These are phyloP conservation scores for Sthenelais limicola DNA, from an alignment of 2,888 invertebrate genomes.

Conservation along the genomic window DNA sequence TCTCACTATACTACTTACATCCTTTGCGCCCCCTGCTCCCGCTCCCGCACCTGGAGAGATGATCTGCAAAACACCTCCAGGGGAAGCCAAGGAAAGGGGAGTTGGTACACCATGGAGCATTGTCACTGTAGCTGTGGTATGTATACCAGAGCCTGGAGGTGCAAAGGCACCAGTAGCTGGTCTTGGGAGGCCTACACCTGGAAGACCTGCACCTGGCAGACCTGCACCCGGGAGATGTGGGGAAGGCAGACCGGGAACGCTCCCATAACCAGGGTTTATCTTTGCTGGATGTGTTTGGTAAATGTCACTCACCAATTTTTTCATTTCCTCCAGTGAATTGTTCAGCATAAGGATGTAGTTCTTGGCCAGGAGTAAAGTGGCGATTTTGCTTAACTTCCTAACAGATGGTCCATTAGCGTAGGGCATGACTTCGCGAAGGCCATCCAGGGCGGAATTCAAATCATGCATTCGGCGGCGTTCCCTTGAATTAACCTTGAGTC, in stretches of 20 bases:
- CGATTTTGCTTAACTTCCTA: conserved; percentile 70
- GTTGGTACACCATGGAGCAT: no score
- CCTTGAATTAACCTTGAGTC: conserved; percentile 73
- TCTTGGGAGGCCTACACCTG: background rate
- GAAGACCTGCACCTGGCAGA: background rate
- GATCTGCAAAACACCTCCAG: no score
- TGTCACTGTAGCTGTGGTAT: no score
- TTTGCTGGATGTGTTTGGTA: conserved; percentile 51
- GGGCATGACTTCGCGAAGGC: conserved; percentile 72
- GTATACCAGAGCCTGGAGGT: no score
- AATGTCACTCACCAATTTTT: conserved; percentile 68
- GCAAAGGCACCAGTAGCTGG: no score
- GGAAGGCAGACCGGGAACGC: background rate
- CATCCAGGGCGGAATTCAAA: conserved; percentile 72
- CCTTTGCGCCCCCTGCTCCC: no score
- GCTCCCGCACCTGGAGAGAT: no score
- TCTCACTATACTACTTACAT: no score
- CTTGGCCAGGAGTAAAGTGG: conserved; percentile 69
- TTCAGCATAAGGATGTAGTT: conserved; percentile 71
- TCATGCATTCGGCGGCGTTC: conserved; percentile 75
- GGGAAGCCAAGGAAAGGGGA: no score
- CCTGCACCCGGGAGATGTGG: background rate
- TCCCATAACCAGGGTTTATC: no score
- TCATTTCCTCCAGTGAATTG: conserved; percentile 71
- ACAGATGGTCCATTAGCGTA: conserved; percentile 71